Conservation (phyloP, 1,140 invertebrate species). For the Lasioglossum albipes region DNA sequence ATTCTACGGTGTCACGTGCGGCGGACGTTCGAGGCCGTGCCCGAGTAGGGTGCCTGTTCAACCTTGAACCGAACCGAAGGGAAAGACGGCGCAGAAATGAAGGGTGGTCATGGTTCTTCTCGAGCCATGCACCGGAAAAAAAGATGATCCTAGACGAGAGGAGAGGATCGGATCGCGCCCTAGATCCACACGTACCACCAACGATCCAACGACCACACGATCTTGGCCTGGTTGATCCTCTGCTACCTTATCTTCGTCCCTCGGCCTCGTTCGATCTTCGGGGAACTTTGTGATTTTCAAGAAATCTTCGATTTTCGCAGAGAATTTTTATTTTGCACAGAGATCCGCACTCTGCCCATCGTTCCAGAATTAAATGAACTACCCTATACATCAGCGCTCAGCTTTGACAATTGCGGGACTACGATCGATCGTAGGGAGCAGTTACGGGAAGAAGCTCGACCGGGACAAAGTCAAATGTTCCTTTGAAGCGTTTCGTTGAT, state of each 20-base stretch:
- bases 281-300: neutral
- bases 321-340: too few species aligned
- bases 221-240: conserved; percentile 37
- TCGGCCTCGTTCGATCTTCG: conserved; percentile 14
- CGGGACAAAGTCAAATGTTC: neutral
- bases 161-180: neutral
- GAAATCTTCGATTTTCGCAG: too few species aligned
- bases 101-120: conserved; percentile 40
- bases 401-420: too few species aligned
- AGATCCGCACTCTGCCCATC: too few species aligned
- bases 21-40: neutral
- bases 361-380: too few species aligned
- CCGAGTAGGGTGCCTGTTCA: conserved; percentile 21
- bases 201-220: neutral
- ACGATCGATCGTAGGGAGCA: too few species aligned
- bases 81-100: neutral
- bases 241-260: neutral
- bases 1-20: conserved; percentile 36
- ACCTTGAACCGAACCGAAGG: conserved; percentile 38
- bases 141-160: neutral
- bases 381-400: too few species aligned
- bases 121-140: conserved; percentile 34
- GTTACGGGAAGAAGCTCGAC: too few species aligned
- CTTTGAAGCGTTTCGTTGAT: conserved; percentile 10
- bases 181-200: conserved; percentile 3